Evolutionary conservation across 2,113 vertebrate genomes (phyloP).

Genomic region (Cariama cristata): DNA sequence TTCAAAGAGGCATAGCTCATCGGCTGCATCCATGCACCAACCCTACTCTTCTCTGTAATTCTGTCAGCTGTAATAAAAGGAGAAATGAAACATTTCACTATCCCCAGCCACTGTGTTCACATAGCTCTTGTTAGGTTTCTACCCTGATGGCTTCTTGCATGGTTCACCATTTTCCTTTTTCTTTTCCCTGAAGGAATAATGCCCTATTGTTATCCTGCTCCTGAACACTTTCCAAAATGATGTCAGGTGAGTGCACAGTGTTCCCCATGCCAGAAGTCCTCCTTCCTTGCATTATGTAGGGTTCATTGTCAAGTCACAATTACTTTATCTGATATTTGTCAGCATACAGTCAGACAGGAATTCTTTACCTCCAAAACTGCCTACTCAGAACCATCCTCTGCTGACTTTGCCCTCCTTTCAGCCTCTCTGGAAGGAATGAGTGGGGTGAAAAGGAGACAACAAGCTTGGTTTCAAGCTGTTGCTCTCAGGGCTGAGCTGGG

Average conservation of each 20-base stretch:
- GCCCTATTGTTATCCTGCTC: not conserved
- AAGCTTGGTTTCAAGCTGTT: not conserved
- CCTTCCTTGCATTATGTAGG: not conserved
- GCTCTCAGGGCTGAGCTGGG: not conserved
- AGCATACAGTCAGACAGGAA: not conserved
- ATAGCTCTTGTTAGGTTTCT: not conserved
- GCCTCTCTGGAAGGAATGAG: not conserved
- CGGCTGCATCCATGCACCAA: not conserved
- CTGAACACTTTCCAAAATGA: not conserved
- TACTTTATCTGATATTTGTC: not conserved
- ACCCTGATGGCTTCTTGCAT: not conserved
- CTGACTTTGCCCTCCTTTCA: not conserved
- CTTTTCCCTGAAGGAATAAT: not conserved
- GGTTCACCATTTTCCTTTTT: not conserved
- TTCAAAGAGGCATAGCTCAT: not conserved
- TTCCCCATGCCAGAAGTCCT: not conserved
- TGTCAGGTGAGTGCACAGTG: not conserved
- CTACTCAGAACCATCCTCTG: not conserved
- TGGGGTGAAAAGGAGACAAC: not conserved
- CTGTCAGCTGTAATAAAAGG: not conserved
- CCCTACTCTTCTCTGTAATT: not conserved
- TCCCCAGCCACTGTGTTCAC: not conserved
- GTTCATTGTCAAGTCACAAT: constrained; percentile 8
- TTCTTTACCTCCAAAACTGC: not conserved
- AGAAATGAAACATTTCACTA: not conserved